These are phyloP conservation scores for Sialis lutaria DNA, from an alignment of 2,888 invertebrate genomes.

Conservation along the genomic window DNA sequence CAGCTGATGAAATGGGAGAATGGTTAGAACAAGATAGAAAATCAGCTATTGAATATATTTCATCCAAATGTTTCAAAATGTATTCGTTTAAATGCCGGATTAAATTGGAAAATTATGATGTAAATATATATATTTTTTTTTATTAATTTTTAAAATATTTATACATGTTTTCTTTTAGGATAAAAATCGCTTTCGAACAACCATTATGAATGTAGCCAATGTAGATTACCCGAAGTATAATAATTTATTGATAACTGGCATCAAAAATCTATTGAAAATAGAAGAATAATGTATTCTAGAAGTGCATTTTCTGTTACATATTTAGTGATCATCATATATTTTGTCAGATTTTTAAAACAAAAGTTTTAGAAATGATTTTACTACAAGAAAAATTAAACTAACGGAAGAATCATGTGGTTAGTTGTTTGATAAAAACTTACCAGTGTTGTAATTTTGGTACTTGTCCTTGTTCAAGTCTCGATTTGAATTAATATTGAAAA, in stretches of 20 bases:
- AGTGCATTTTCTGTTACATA: no score
- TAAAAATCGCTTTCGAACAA: constrained; percentile 61
- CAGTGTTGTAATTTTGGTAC: no score
- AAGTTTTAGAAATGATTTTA: no score
- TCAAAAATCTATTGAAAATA: not conserved
- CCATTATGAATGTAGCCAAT: constrained; percentile 47
- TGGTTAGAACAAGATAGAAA: constrained; percentile 48
- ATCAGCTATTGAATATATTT: constrained; percentile 48
- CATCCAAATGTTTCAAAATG: constrained; percentile 58
- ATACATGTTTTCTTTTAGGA: constrained; percentile 37
- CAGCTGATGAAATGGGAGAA: constrained; percentile 62
- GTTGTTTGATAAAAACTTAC: no score
- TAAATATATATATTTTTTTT: constrained; percentile 27
- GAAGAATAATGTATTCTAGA: no score
- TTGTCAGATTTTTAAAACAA: no score
- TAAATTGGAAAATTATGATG: constrained; percentile 84
- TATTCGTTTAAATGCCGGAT: constrained; percentile 72
- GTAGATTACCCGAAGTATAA: constrained; percentile 65
- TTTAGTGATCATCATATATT: no score
- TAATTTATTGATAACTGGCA: constrained; percentile 1
- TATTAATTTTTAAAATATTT: not conserved
- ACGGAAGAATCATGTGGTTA: not conserved
- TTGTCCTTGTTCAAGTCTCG: no score
- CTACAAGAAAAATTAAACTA: not conserved
- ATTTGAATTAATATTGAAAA: no score